Percentiles rank a stretch among this genome's conserved stretches.
These are phyloP conservation scores for Leucophenga maculata DNA, from an alignment of 2,888 invertebrate species.

Conservation along the genomic window DNA sequence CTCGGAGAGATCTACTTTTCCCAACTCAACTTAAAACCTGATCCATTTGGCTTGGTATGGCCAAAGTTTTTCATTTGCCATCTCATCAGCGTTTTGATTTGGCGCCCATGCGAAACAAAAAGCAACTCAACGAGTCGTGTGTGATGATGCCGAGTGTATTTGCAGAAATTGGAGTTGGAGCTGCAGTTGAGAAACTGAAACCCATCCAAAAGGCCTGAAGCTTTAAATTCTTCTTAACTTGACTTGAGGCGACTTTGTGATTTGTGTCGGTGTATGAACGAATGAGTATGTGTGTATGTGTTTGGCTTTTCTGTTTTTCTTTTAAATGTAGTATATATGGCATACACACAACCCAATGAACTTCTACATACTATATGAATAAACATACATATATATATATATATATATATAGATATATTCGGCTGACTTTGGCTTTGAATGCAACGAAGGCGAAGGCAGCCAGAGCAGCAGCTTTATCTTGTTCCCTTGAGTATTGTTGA, in stretches of 20 bases:
- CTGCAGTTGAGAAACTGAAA: constrained; percentile 45
- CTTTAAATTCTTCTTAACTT: constrained; percentile 71
- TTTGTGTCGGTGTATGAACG: constrained; percentile 34
- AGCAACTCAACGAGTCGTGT: background rate
- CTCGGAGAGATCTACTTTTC: constrained; percentile 58
- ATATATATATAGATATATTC: too few relatives aligned
- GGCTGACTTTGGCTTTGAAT: constrained; percentile 39
- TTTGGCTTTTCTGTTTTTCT: constrained; percentile 3
- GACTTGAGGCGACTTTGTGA: constrained; percentile 67
- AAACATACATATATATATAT: too few relatives aligned
- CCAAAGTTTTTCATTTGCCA: constrained; percentile 66
- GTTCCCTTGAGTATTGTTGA: constrained; percentile 25
- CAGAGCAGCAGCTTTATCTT: constrained; percentile 18
- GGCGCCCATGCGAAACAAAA: constrained; percentile 49
- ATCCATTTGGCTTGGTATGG: constrained; percentile 30
- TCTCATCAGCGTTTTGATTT: constrained; percentile 69
- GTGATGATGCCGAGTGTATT: too few relatives aligned
- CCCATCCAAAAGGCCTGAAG: constrained; percentile 54
- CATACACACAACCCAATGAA: background rate
- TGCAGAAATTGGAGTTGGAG: too few relatives aligned
- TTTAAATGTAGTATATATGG: background rate
- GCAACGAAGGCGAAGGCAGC: constrained; percentile 35
- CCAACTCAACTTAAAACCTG: constrained; percentile 13
- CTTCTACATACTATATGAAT: background rate
- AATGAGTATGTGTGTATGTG: constrained; percentile 44